Conservation (phyloP, 1,140 invertebrate species). For the Antheraea pernyi region DNA sequence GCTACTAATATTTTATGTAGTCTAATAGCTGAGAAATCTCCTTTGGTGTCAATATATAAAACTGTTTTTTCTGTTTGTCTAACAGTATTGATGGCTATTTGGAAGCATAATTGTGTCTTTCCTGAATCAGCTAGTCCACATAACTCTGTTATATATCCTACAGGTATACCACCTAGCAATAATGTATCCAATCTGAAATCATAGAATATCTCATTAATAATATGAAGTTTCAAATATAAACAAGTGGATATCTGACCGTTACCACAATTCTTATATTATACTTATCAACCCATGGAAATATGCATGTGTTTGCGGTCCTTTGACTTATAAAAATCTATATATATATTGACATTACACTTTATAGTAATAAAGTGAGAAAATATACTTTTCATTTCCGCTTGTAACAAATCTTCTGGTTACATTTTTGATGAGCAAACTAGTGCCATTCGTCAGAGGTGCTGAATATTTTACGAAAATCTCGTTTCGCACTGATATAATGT, state of each 20-base stretch:
- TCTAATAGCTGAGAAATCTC: constrained; percentile 81
- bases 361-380: neutral
- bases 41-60: constrained; percentile 84
- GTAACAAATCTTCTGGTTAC: constrained; percentile 32
- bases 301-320: neutral
- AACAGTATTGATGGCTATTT: constrained; percentile 78
- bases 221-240: neutral
- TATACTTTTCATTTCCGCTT: constrained; percentile 49
- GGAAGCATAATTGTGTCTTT: constrained; percentile 85
- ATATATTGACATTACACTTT: neutral
- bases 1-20: constrained; percentile 76
- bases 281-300: neutral
- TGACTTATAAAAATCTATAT: too few relatives aligned
- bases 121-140: constrained; percentile 84
- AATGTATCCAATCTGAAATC: constrained; percentile 82
- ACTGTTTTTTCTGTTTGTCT: constrained; percentile 59
- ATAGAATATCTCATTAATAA: neutral
- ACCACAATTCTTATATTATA: too few relatives aligned
- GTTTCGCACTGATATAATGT: constrained; percentile 55
- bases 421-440: constrained; percentile 35
- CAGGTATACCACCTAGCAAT: constrained; percentile 83
- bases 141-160: constrained; percentile 85
- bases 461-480: constrained; percentile 61
- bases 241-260: too few relatives aligned
- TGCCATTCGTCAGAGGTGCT: constrained; percentile 47